Evolutionary conservation across 2,888 invertebrate species (phyloP), one percentile per base, ranked within the genome.

Genomic region (Idaea dimidiata): DNA sequence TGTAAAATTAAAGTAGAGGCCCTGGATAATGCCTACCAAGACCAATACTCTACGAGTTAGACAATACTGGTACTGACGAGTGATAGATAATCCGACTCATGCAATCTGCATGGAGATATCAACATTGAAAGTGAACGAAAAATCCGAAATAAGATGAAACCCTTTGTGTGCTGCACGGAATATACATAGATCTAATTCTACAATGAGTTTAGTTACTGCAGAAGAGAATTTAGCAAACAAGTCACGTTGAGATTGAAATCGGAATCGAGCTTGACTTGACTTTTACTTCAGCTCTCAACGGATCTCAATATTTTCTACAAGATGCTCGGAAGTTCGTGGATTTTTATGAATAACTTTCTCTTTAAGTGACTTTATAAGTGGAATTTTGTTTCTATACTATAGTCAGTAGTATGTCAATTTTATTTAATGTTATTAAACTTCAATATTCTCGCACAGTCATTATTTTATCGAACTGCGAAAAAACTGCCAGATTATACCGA

Each of bases 181-280:
- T 43, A 43, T 43, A 24, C 24, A 5, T 24, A 24, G 24, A 43
- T 43, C 43, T 43, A 43, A 14, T 14, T 43, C 14, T 14, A 43
- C 43, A 43, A 43, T 43, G 14, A 43, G 43, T 43, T 43, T 8
- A 43, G 43, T 43, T 43, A 43, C 43, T 43, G 43, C 43, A 43
- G 43, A 43, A 6, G 10, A 64, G 56, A 58, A 62, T 76, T 24
- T 71, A 65, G 53, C 18, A 67, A 61, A 56, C 76, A 66, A 66
- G 71, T 75, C 80, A 78, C 78, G 77, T 77, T 69, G 43, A 67
- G 67, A 73, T 71, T 67, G 61, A 72, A 67, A 73, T 75, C 67
- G 64, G 70, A 79, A 64, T 75, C 66, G 70, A 77, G 72, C 72
- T 73, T 71, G 60, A 62, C 43, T 43, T 43, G 43, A 68, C 66